These are phyloP conservation scores for Cenopis cana DNA, from an alignment of 2,888 invertebrate species.

Conservation along the genomic window DNA sequence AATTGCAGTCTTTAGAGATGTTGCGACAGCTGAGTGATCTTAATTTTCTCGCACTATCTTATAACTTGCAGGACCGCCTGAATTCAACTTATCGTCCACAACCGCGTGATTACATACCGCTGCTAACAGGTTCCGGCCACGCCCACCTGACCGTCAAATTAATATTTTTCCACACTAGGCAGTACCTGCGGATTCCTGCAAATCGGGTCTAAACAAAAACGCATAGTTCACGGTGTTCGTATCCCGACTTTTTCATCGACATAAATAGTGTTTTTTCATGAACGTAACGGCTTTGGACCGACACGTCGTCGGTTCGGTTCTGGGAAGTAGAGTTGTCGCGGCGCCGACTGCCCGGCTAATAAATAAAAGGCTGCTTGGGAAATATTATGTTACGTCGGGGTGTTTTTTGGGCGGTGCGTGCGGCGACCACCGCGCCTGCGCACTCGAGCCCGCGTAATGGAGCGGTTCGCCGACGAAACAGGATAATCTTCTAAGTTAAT, in stretches of 20 bases:
- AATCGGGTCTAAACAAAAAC: slow-evolving; percentile 77
- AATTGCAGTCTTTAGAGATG: no score
- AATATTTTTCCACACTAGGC: slow-evolving; percentile 66
- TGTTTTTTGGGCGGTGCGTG: slow-evolving; percentile 75
- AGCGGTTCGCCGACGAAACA: slow-evolving; percentile 62
- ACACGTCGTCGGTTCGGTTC: slow-evolving; percentile 76
- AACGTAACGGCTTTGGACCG: slow-evolving; percentile 80
- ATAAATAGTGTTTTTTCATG: slow-evolving; percentile 83
- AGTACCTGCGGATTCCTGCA: slow-evolving; percentile 80
- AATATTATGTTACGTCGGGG: slow-evolving; percentile 83
- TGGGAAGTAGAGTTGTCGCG: slow-evolving; percentile 80
- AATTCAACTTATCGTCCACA: neutral
- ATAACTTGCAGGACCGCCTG: no score
- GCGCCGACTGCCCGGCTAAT: slow-evolving; percentile 78
- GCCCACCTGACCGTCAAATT: slow-evolving; percentile 68
- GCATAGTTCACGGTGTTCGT: slow-evolving; percentile 72
- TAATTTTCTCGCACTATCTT: no score
- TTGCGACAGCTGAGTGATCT: no score
- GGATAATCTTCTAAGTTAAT: slow-evolving; percentile 51
- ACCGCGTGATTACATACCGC: slow-evolving; percentile 43
- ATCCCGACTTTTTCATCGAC: slow-evolving; percentile 81
- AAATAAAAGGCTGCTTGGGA: slow-evolving; percentile 83
- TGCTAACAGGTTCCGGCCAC: slow-evolving; percentile 60
- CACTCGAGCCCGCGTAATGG: slow-evolving; percentile 71
- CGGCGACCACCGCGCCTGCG: slow-evolving; percentile 65